phyloP scores from a whole-genome alignment of 2,888 invertebrate species.

The Watsonalla binaria region DNA sequence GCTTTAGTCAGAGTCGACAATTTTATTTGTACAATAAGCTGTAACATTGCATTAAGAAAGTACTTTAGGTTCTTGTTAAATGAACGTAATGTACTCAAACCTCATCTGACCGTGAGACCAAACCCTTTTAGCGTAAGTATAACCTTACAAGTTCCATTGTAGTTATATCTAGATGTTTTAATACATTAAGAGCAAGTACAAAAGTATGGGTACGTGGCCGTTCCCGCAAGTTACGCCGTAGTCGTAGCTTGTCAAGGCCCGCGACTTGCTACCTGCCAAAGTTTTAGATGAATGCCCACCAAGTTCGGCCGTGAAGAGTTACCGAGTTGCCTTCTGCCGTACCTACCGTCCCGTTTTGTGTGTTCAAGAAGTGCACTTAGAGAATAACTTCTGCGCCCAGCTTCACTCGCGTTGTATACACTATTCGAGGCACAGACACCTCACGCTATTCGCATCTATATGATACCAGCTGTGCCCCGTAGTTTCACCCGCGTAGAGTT shows the following conservation, averaged over 20 bases:
- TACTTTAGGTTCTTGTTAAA: no score
- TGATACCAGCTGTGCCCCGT: no score
- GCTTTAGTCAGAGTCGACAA: no score
- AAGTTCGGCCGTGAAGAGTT: conserved; percentile 53
- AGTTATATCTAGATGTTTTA: conserved; percentile 3
- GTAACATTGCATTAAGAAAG: no score
- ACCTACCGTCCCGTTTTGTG: conserved; percentile 29
- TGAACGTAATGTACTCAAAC: no score
- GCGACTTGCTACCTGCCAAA: conserved; percentile 50
- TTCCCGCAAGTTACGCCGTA: conserved; percentile 14
- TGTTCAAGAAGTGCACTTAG: conserved; percentile 40
- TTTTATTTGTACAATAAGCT: no score
- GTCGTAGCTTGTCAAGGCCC: conserved; percentile 30
- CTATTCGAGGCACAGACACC: no score
- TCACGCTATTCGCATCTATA: no score
- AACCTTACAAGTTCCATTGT: not conserved
- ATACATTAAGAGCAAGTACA: conserved; percentile 8
- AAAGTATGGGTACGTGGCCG: conserved; percentile 6
- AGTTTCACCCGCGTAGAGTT: no score
- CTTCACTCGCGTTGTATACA: conserved; percentile 3
- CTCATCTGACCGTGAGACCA: no score
- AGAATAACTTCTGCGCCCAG: conserved; percentile 21
- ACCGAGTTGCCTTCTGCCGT: conserved; percentile 41
- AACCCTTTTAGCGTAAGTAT: not conserved
- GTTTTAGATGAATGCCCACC: conserved; percentile 66